Conservation (phyloP, 2,888 invertebrate species). For the Oscheius myriophilus region DNA sequence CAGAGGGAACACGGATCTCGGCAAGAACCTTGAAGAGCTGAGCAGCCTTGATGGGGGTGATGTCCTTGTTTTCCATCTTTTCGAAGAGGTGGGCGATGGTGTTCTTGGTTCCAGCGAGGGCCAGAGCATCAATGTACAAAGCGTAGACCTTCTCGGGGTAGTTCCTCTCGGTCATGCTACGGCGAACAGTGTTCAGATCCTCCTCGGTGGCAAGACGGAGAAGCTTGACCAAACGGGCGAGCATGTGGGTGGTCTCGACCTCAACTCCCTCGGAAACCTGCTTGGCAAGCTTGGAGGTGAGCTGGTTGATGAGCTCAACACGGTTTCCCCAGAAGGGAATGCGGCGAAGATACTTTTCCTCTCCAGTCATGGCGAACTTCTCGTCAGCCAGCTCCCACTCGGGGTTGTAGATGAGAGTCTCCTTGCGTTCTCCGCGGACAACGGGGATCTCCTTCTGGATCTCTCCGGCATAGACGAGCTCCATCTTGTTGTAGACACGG, state of each 20-base stretch:
- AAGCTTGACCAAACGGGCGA: conserved; percentile 61
- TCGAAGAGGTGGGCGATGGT: conserved; percentile 54
- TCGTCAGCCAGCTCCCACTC: conserved; percentile 54
- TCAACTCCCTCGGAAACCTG: conserved; percentile 43
- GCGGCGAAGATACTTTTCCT: conserved; percentile 49
- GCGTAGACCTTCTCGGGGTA: conserved; percentile 48
- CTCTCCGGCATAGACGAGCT: conserved; percentile 45
- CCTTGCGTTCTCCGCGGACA: conserved; percentile 35
- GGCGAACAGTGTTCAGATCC: conserved; percentile 46
- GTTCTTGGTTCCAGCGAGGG: conserved; percentile 57
- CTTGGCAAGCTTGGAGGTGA: conserved; percentile 45
- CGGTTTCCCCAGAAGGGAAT: conserved; percentile 41
- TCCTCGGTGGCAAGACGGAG: conserved; percentile 54
- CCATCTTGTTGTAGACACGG: conserved; percentile 49
- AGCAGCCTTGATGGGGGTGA: conserved; percentile 50
- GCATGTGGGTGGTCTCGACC: conserved; percentile 34
- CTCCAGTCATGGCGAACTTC: conserved; percentile 42
- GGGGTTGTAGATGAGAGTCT: conserved; percentile 51
- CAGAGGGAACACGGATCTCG: conserved; percentile 51
- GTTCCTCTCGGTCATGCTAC: conserved; percentile 37
- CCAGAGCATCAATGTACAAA: conserved; percentile 58
- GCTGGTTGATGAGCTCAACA: conserved; percentile 46
- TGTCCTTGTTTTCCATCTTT: conserved; percentile 51
- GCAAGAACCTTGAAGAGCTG: conserved; percentile 53
- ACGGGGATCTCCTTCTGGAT: conserved; percentile 35